A percentile compares a stretch with the other conserved stretches of the same genome.
Conservation (phyloP, 2,113 vertebrate genomes). For the Alaudala cheleensis region DNA sequence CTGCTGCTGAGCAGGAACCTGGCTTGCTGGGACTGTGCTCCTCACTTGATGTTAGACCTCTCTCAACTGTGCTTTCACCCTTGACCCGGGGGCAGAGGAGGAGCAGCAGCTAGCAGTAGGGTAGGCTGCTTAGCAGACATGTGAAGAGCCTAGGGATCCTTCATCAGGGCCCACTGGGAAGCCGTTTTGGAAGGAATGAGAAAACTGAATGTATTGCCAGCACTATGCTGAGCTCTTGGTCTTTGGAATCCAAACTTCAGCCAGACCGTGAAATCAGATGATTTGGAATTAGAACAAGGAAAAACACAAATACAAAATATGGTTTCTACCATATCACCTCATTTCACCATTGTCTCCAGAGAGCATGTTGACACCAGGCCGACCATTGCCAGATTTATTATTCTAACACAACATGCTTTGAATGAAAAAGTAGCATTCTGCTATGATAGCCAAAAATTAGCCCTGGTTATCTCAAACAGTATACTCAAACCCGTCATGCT, state of each 20-base stretch:
- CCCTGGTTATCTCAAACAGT: background rate
- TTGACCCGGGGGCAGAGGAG: background rate
- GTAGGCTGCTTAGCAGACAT: constrained; percentile 23
- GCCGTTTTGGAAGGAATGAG: background rate
- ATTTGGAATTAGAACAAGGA: constrained; percentile 36
- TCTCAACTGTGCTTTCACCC: background rate
- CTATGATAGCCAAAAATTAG: background rate
- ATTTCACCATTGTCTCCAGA: constrained; percentile 35
- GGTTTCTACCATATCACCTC: constrained; percentile 5
- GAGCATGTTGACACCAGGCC: background rate
- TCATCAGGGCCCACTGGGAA: background rate
- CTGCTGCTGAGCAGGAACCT: background rate
- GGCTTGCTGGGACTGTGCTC: background rate
- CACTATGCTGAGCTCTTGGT: constrained; percentile 5
- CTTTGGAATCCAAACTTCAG: constrained; percentile 16
- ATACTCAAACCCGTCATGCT: background rate
- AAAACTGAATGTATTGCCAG: constrained; percentile 14
- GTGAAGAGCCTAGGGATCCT: background rate
- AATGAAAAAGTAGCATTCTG: background rate
- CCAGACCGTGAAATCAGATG: background rate
- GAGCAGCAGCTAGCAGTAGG: background rate
- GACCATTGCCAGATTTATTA: background rate
- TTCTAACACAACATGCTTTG: background rate
- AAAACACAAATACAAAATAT: constrained; percentile 38
- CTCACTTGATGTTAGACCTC: background rate